phyloP scores from a whole-genome alignment of 2,113 vertebrate genomes.

The Perca schrenkii region DNA sequence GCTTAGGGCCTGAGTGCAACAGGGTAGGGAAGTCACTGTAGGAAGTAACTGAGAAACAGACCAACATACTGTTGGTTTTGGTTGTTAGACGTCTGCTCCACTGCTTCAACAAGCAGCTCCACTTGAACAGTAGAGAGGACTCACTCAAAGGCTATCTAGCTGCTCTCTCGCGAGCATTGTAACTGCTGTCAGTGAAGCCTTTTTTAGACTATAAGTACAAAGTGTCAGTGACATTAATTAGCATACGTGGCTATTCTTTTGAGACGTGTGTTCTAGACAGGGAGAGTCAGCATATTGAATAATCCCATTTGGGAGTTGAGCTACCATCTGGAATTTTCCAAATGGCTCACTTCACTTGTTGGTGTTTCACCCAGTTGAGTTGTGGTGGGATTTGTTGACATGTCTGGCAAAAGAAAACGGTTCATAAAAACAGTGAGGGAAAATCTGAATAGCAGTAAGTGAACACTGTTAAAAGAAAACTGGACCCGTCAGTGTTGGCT shows the following conservation, averaged over 20 bases:
- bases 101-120: background rate
- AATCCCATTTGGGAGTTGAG: background rate
- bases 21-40: too few relatives aligned
- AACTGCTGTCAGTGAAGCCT: slow-evolving; percentile 14
- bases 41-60: too few relatives aligned
- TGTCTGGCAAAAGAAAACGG: background rate
- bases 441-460: background rate
- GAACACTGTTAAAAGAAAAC: slow-evolving; percentile 2
- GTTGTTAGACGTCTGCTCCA: background rate
- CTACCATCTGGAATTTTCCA: background rate
- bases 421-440: slow-evolving; percentile 9
- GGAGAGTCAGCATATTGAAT: background rate
- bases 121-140: background rate
- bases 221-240: slow-evolving; percentile 10
- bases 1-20: too few relatives aligned
- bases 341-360: too few relatives aligned
- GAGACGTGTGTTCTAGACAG: background rate
- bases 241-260: background rate
- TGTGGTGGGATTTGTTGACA: background rate
- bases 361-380: too few relatives aligned
- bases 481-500: background rate
- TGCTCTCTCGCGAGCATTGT: background rate
- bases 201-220: background rate
- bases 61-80: too few relatives aligned
- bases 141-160: slow-evolving; percentile 15